Conservation (phyloP, 2,797 vertebrate species). For the Cuniculus paca region DNA sequence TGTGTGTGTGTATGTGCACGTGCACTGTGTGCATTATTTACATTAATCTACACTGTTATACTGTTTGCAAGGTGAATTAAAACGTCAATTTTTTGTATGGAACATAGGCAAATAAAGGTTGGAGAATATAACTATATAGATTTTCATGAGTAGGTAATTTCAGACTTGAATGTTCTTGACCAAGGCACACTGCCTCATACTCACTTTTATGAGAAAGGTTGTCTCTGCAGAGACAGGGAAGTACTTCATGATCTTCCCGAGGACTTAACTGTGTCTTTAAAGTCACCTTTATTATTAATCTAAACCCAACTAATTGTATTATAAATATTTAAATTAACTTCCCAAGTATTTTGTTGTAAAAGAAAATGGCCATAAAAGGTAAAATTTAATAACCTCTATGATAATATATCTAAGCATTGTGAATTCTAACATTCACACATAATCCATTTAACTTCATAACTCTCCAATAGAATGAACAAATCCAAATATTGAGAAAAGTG, state of each 20-base stretch:
- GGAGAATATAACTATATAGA: background rate
- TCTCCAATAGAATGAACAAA: background rate
- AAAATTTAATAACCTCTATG: background rate
- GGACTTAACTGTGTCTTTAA: background rate
- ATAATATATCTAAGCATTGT: background rate
- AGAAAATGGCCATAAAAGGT: too few relatives aligned
- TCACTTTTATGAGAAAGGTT: background rate
- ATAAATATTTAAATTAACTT: background rate
- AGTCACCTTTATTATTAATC: background rate
- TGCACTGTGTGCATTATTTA: background rate
- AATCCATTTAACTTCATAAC: background rate
- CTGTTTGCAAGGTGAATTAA: background rate
- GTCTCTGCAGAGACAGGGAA: background rate
- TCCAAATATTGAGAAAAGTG: background rate
- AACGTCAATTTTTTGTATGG: background rate
- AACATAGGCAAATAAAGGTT: background rate
- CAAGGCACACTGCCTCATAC: background rate
- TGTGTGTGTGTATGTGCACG: background rate
- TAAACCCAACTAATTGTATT: background rate
- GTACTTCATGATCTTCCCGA: background rate
- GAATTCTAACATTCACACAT: background rate
- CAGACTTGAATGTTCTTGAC: background rate
- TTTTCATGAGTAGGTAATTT: background rate
- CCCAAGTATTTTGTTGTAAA: background rate
- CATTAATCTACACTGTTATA: background rate